Evolutionary conservation across 2,797 vertebrate species (phyloP), one percentile per base, ranked within the genome.

Genomic region (Crocidura indochinensis): DNA sequence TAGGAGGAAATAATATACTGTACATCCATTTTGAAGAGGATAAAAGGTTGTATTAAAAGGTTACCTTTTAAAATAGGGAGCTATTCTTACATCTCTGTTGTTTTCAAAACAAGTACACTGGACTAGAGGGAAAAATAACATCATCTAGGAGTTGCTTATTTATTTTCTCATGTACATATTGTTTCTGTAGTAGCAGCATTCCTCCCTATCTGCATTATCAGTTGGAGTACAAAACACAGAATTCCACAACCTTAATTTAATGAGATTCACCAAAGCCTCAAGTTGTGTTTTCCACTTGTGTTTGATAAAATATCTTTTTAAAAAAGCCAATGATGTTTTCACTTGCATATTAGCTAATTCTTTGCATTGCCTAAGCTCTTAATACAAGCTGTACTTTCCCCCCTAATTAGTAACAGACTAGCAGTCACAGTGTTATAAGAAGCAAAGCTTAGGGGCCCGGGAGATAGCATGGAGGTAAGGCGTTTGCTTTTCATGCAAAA

Each of bases 231-330:
- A 88, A 90, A 91, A 51, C 38, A 72, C 38, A 67, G 31, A 89
- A 76, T 72, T 38, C 44, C 38, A 77, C 12, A 85, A 73, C 71
- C 46, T 87, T 93, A 84, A 85, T 62, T 92, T 38, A 71, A 91
- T 84, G 72, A 86, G 49, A 47, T 89, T 95, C 68, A 83, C 84
- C 19, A 56, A 91, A 95, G 82, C 88, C 27, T 83, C 75, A 87
- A 93, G 10, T 91, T 71, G 24, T 95, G 14, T 92, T 53, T 53
- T 53, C 68, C 62, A 90, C 49, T 91, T 90, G 24, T 95, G 69
- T 95, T 91, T 85, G 84, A 85, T 91, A 60, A 88, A 78, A 8
- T 83, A 78, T 94, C 91, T 92, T 84, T 88, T 87, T 92, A 84
- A 26, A 74, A 0, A 86, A 56, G 17, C 22, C 69, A 71, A 3